Evolutionary conservation across 2,888 invertebrate genomes (phyloP), one percentile per base, ranked within the genome.

Genomic region (Fragum fragum): DNA sequence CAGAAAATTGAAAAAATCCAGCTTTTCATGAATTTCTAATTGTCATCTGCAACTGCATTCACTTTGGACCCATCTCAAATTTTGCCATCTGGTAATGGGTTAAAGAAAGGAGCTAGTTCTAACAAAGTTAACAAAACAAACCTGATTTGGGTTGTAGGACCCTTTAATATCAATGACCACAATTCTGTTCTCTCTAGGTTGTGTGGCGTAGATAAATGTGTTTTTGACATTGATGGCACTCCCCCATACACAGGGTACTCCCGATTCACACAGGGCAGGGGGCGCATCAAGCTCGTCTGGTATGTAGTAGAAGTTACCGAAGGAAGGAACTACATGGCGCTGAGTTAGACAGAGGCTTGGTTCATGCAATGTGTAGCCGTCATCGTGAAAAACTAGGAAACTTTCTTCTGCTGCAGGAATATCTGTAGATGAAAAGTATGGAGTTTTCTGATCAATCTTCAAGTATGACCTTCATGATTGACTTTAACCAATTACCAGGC

Each of bases 351-450:
- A 97, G 70, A 96, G 96, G 36, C 96, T 96, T 0, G 97, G 97
- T 88, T 97, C 96, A 94, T 97, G 97, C 59, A 97, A 96, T 1
- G 96, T 96, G 89, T 97, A 96, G 32, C 97, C 97, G 95, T 96
- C 96, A 89, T 96, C 96, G 94, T 97, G 97, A 94, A 97, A 97
- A 16, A 97, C 96, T 91, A 97, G 96, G 94, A 97, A 97, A 11
- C 96, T 96, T 57, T 89, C 86, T 87, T 97, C 96, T 47, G 69
- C 68, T 28, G 61, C 39, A 42, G 21, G 26, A 26, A 72, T 66
- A 36, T 68, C 76, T 79, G 73, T 14, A 73, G 5, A 36, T 6
- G 32, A 6, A 36, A 36, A n/a, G n/a, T n/a, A n/a, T n/a, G n/a
- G n/a, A n/a, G n/a, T n/a, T n/a, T n/a, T n/a, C n/a, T n/a, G n/a